These are phyloP conservation scores for Bovichtus variegatus DNA, from an alignment of 2,797 vertebrate genomes.

Conservation along the genomic window DNA sequence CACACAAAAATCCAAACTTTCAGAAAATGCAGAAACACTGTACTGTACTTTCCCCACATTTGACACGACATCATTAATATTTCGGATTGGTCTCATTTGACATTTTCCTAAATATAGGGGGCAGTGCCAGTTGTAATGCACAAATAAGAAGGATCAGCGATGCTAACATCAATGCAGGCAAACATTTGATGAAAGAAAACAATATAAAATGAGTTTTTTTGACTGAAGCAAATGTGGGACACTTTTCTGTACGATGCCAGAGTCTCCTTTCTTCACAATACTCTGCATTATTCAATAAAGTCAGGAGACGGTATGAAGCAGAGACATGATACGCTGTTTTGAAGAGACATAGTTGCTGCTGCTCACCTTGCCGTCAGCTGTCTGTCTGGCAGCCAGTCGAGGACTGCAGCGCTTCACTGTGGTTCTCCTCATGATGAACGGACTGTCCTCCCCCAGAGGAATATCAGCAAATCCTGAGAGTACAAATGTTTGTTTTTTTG, in stretches of 20 bases:
- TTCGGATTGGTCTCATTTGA: neutral
- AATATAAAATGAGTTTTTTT: neutral
- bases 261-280: too few relatives aligned
- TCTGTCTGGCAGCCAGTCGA: constrained; percentile 60
- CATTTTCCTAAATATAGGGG: too few relatives aligned
- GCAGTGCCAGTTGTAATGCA: neutral
- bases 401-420: constrained; percentile 85
- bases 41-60: too few relatives aligned
- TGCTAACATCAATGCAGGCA: neutral
- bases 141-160: neutral
- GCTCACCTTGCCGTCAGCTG: constrained; percentile 87
- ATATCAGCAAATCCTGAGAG: constrained; percentile 89
- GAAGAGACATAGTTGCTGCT: neutral
- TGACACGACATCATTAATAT: too few relatives aligned
- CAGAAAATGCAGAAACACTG: neutral
- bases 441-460: constrained; percentile 86
- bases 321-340: fast-evolving
- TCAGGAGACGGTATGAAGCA: too few relatives aligned
- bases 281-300: too few relatives aligned
- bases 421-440: constrained; percentile 87
- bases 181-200: neutral
- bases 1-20: neutral
- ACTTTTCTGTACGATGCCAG: too few relatives aligned
- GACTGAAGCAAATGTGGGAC: neutral
- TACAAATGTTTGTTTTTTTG: neutral